phyloP scores from a whole-genome alignment of 2,888 invertebrate genomes.

The Campopleginae sp. region DNA sequence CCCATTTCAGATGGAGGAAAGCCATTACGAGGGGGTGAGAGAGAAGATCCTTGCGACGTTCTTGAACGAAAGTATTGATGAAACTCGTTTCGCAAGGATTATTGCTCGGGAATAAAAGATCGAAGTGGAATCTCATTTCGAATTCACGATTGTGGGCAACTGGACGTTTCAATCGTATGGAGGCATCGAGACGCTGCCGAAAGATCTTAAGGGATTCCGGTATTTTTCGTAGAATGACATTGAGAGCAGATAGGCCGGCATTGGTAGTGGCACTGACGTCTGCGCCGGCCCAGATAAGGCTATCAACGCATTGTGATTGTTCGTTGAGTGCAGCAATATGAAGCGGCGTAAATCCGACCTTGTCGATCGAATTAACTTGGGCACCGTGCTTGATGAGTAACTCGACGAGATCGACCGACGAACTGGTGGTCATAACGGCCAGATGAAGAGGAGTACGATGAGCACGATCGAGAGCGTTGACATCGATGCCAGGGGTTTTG shows the following conservation, averaged over 20 bases:
- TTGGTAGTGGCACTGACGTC: conserved; percentile 84
- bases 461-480: conserved; percentile 82
- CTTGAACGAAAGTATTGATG: conserved; percentile 84
- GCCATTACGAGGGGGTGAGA: conserved; percentile 85
- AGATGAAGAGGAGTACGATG: conserved; percentile 84
- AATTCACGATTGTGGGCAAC: conserved; percentile 81
- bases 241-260: conserved; percentile 83
- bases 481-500: conserved; percentile 76
- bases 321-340: conserved; percentile 85
- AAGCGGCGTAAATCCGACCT: conserved; percentile 83
- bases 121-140: conserved; percentile 82
- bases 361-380: conserved; percentile 81
- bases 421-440: conserved; percentile 83
- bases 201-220: conserved; percentile 84
- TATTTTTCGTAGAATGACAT: conserved; percentile 83
- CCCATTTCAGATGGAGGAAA: conserved; percentile 85
- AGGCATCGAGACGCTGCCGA: conserved; percentile 83
- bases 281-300: conserved; percentile 84
- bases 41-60: conserved; percentile 83
- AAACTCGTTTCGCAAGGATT: conserved; percentile 83
- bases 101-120: conserved; percentile 81
- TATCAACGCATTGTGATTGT: conserved; percentile 83
- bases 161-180: conserved; percentile 80
- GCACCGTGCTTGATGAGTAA: conserved; percentile 79
- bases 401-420: conserved; percentile 79